Evolutionary conservation across 2,888 invertebrate species (phyloP), one percentile per base, ranked within the genome.

Genomic region (Clistopyga incitator): DNA sequence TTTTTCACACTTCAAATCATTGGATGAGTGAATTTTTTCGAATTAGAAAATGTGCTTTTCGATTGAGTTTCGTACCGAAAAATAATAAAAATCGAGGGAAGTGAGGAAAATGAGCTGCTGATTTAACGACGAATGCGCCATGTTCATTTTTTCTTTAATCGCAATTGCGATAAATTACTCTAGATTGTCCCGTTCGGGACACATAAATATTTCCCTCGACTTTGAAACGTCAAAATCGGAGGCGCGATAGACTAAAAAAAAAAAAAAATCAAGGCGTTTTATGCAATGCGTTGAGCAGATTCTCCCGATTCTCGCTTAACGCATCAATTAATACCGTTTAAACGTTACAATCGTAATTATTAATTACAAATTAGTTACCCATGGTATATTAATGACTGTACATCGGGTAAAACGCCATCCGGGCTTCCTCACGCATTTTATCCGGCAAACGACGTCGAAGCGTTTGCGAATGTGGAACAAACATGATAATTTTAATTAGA

Each of bases 361-460:
- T 38, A 79, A 76, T 79, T 67, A 79, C 76, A 59, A 79, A 59
- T 75, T 75, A 29, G 47, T 47, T 47, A 80, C 54, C 76, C 61
- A 50, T 54, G 20, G 47, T 54, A 67, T 72, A 59, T 52, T 68
- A 20, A 54, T 78, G 70, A 68, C 76, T 83, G 83, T 74, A 83
- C 76, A 83, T 78, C 47, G 70, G 75, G 64, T 75, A 65, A 79
- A 78, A 56, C 50, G 75, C 65, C 64, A 76, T 50, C 38, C 50
- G 34, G 38, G 47, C 72, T 71, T 20, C 15, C 13, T 47, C 13
- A 20, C 38, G 29, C 50, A 45, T 47, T 20, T 29, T 23, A 71
- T 81, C 20, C 70, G 59, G 54, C 75, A 70, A 70, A 76, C 64
- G 52, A 75, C 81, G 64, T 67, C 68, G 45, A 50, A 78, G 59